Evolutionary conservation across 2,888 invertebrate species (phyloP).

Genomic region (Alloplasta piceator): DNA sequence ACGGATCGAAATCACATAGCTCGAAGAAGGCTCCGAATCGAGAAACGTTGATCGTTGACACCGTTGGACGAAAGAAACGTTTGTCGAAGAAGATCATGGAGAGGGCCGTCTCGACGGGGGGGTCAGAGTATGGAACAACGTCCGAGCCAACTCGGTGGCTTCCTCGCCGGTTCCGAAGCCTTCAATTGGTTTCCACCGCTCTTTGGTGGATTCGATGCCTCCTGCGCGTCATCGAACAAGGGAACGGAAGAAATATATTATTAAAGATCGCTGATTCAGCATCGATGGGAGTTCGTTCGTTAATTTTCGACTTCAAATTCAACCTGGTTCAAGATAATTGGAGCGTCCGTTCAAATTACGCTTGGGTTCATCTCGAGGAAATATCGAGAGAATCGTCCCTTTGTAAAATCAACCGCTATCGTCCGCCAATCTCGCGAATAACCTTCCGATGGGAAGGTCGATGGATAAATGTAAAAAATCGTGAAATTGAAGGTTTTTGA

Average conservation of each 20-base stretch:
- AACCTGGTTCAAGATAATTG: constrained; percentile 13
- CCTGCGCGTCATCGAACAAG: constrained; percentile 84
- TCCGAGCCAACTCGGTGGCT: constrained; percentile 93
- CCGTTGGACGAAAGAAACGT: constrained; percentile 78
- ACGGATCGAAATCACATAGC: constrained; percentile 60
- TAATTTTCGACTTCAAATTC: constrained; percentile 41
- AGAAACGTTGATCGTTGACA: constrained; percentile 76
- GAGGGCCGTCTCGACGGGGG: constrained; percentile 77
- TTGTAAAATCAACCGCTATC: no score
- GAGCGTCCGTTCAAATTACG: background rate
- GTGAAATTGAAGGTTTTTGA: no score
- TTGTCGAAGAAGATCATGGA: constrained; percentile 77
- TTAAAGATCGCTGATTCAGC: background rate
- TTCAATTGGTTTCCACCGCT: constrained; percentile 91
- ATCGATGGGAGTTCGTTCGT: constrained; percentile 19
- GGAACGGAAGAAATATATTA: constrained; percentile 54
- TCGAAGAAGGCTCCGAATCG: constrained; percentile 65
- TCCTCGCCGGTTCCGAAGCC: constrained; percentile 91
- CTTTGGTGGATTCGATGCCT: constrained; percentile 95
- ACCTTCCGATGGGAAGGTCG: no score
- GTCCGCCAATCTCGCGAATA: no score
- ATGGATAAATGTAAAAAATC: no score
- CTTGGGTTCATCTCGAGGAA: no score
- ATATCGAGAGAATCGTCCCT: no score
- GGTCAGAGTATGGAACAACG: constrained; percentile 96